Evolutionary conservation across 2,113 vertebrate genomes (phyloP).

Genomic region (Phyllostomus hastatus): DNA sequence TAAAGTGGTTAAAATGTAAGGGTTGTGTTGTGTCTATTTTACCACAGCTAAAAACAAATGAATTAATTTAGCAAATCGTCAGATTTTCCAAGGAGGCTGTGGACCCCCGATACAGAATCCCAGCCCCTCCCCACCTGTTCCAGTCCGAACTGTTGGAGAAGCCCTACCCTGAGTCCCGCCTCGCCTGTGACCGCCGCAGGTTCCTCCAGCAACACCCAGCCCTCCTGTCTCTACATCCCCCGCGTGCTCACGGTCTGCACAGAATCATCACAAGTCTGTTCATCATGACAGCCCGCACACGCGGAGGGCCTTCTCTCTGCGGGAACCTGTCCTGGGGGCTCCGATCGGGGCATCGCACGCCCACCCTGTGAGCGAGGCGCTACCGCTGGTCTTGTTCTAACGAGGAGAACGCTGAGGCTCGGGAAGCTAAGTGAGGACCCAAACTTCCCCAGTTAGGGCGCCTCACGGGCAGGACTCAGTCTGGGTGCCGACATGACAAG

Average conservation of each 20-base stretch:
- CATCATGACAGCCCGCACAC: fast-evolving
- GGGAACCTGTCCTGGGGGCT: not conserved
- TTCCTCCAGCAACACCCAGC: not conserved
- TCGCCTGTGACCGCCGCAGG: fast-evolving
- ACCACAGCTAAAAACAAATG: not conserved
- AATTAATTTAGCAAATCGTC: not conserved
- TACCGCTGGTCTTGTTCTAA: fast-evolving
- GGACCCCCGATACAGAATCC: not conserved
- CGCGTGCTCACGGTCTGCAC: not conserved
- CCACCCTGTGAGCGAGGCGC: not conserved
- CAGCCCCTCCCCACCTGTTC: not conserved
- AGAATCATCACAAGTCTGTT: fast-evolving
- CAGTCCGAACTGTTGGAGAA: too few relatives aligned
- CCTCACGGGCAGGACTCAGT: not conserved
- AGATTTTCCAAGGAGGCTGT: not conserved
- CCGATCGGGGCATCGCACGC: fast-evolving
- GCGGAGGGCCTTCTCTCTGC: not conserved
- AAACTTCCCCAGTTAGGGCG: not conserved
- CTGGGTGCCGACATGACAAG: fast-evolving
- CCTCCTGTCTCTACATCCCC: not conserved
- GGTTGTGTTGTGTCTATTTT: not conserved
- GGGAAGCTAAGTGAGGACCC: fast-evolving
- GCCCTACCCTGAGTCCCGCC: fast-evolving
- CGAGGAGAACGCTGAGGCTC: not conserved
- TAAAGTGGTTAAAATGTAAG: not conserved